Base-by-base conservation (phyloP, 2,113 vertebrate species). In the Verasper variegatus region DNA sequence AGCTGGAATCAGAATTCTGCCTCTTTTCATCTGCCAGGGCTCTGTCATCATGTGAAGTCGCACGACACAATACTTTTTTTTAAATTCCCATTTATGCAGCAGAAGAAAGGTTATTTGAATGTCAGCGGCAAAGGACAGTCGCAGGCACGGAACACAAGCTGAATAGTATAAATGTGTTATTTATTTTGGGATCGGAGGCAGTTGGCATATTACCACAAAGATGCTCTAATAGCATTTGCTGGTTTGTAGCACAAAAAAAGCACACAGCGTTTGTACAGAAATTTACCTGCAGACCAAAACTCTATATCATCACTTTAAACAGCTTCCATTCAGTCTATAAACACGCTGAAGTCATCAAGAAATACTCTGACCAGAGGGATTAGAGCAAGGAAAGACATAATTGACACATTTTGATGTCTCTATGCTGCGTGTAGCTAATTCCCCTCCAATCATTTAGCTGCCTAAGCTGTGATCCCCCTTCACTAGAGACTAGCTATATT, bases 71-170 rank as follows among this genome's bases (percentile, higher is more conserved):
- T 75, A 76, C 85, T 84, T 87, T n/a, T n/a, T 54, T 54, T 51
- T 18, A 9, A 18, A 84, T 90, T 93, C 82, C 76, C 87, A 87
- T 88, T 85, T 83, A 89, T 86, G 80, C 86, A 82, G 86, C 77
- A 88, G 82, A 89, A 86, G 67, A 92, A 93, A 94, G 91, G 92
- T 92, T 92, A 91, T 92, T 85, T 93, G 92, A 95, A 94, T 94
- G 92, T 94, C 92, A 93, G 86, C 42, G n/a, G 85, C 78, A 91
- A 89, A 94, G 85, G 92, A 92, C 80, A 88, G 80, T 74, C 63
- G 71, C 61, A n/a, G 84, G 62, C 74, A 81, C n/a, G 74, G 57
- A 87, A 84, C 87, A 83, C 87, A 81, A 81, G 80, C 65, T 54
- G 86, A 90, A 81, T 66, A 79, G 88, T 80, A 91, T 86, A 89